Conservation (phyloP, 2,113 vertebrate species). For the Urocitellus parryii region DNA sequence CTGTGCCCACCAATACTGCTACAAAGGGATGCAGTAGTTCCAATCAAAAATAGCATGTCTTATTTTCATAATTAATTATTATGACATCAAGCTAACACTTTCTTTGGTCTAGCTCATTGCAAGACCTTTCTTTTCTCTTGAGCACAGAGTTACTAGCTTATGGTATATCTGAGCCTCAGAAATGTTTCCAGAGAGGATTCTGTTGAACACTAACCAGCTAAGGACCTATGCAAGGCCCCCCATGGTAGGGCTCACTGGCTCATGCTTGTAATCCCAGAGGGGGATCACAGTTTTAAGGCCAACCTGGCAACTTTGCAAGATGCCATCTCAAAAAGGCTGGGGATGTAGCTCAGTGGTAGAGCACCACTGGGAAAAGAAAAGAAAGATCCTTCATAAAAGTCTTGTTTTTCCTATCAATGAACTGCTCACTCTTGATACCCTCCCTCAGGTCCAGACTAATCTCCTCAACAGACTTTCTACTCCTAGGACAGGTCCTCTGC, state of each 20-base stretch:
- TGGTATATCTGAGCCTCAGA: neutral
- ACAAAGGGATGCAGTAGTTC: neutral
- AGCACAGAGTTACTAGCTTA: neutral
- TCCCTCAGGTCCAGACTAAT: neutral
- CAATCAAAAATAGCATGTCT: neutral
- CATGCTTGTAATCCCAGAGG: too few species aligned
- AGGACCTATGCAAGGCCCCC: neutral
- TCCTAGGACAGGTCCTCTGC: neutral
- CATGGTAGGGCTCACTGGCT: neutral
- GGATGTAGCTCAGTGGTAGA: neutral
- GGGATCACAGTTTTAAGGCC: too few species aligned
- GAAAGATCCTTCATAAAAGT: neutral
- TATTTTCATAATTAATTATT: conserved; percentile 41
- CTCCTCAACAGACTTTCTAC: neutral
- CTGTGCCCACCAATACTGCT: neutral
- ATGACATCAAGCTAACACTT: conserved; percentile 23
- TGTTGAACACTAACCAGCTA: neutral
- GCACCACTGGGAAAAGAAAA: neutral
- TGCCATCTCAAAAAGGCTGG: too few species aligned
- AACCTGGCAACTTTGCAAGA: too few species aligned
- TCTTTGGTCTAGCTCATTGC: neutral
- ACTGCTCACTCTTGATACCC: neutral
- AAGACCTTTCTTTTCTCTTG: neutral
- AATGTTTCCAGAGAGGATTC: neutral
- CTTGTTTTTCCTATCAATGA: neutral